Evolutionary conservation across 1,140 invertebrate species (phyloP).

Genomic region (Conopomorpha cramerella): DNA sequence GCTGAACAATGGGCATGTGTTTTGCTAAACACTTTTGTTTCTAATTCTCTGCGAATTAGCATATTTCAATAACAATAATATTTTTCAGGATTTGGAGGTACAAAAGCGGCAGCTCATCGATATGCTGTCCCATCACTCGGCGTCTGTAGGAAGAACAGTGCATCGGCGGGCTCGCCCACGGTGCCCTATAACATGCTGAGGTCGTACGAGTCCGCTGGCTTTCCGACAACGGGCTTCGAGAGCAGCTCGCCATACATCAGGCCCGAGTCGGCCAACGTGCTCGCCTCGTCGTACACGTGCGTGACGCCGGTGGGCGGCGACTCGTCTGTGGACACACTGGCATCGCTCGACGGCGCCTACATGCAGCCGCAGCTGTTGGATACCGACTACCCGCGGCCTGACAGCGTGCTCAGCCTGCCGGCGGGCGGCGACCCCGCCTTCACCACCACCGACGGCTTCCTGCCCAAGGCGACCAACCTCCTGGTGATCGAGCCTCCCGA

Average conservation of each 20-base stretch:
- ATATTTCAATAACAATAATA: slow-evolving; percentile 3
- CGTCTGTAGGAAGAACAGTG: slow-evolving; percentile 69
- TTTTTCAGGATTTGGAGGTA: slow-evolving; percentile 70
- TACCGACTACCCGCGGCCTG: slow-evolving; percentile 35
- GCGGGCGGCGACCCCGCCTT: slow-evolving; percentile 27
- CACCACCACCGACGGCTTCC: slow-evolving; percentile 39
- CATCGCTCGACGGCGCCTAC: slow-evolving; percentile 37
- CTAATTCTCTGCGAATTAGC: too few species aligned
- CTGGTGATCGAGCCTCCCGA: slow-evolving; percentile 40
- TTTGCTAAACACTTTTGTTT: too few species aligned
- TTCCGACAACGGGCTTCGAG: slow-evolving; percentile 45
- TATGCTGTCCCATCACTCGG: slow-evolving; percentile 72
- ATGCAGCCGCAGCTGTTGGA: slow-evolving; percentile 31
- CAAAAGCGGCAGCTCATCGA: slow-evolving; percentile 74
- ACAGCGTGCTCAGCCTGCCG: slow-evolving; percentile 47
- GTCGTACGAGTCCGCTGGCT: slow-evolving; percentile 40
- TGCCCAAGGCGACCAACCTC: slow-evolving; percentile 43
- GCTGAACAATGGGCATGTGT: too few species aligned
- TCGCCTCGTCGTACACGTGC: slow-evolving; percentile 56
- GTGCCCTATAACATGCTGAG: slow-evolving; percentile 41
- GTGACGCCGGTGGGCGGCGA: slow-evolving; percentile 32
- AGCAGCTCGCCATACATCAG: slow-evolving; percentile 52
- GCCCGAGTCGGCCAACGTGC: slow-evolving; percentile 54
- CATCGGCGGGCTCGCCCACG: slow-evolving; percentile 28
- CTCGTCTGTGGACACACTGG: slow-evolving; percentile 38